Evolutionary conservation across 1,140 invertebrate genomes (phyloP).

Genomic region (Thalassaphorura encarpata): DNA sequence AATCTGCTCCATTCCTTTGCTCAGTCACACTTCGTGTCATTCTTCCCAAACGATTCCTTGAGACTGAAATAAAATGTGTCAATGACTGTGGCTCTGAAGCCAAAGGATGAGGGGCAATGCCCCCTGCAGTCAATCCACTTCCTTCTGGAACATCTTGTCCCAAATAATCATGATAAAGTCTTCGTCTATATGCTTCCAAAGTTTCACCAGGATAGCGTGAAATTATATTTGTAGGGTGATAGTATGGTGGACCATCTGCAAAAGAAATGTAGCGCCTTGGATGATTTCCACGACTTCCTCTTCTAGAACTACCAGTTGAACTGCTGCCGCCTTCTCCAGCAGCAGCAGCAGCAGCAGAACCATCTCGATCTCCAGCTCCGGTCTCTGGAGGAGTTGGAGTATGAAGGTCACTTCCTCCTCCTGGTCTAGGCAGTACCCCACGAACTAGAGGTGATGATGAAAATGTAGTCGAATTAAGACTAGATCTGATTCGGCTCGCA

Average conservation of each 20-base stretch:
- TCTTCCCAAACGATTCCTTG: too few relatives aligned
- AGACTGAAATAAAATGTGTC: background rate
- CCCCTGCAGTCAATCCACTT: background rate
- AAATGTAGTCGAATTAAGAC: background rate
- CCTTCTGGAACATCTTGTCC: background rate
- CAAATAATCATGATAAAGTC: background rate
- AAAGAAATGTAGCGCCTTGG: conserved; percentile 14
- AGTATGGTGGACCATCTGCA: conserved; percentile 5
- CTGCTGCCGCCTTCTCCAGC: background rate
- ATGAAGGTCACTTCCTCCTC: conserved; percentile 1
- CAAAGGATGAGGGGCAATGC: too few relatives aligned
- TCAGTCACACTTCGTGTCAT: background rate
- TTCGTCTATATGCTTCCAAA: background rate
- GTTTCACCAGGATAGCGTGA: too few relatives aligned
- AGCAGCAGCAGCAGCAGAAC: background rate
- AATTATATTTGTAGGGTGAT: background rate
- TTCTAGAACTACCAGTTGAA: background rate
- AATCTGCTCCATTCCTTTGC: background rate
- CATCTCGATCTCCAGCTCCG: background rate
- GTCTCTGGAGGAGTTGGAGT: background rate
- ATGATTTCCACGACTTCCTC: background rate
- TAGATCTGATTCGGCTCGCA: background rate
- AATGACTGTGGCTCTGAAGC: background rate
- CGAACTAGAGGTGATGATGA: conserved; percentile 3
- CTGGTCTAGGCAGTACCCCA: background rate